Evolutionary conservation across 1,140 invertebrate genomes (phyloP), one percentile per base, ranked within the genome.

Genomic region (Drosophila bipectinata): DNA sequence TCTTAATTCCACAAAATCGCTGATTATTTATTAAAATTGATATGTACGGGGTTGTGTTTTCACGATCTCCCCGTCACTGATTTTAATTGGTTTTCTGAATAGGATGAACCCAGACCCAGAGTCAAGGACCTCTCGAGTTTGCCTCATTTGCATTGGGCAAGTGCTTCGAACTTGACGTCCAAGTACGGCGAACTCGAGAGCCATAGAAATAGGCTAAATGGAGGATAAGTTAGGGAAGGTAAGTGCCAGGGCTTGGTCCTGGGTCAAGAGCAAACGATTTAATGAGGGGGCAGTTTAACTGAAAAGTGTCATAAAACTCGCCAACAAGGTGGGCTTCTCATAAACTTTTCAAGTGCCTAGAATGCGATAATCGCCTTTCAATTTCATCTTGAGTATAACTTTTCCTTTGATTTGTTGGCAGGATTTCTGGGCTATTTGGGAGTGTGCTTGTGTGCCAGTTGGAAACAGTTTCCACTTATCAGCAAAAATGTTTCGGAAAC

Each of bases 41-140:
- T 47, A 48, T 37, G 15, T 30, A 48, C 62, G 8, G n/a, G 34
- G n/a, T 4, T 34, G 10, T 4, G 6, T 12, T 32, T 9, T 53
- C 10, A 14, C 28, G 12, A 2, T 34, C 21, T 12, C 7, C 62
- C 34, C 15, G 66, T 28, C 12, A 52, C 37, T n/a, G 24, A 56
- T 74, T 64, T 73, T 64, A 74, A 74, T 74, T 74, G 52, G 72
- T 28, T 53, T 74, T 63, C 14, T 18, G 5, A 44, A 14, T 41
- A 9, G n/a, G 15, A 14, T 41, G 9, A n/a, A 24, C 24, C 28
- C 30, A 18, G 28, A 34, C 14, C 28, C 34, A 12, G 34, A 60
- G 41, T 54, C 60, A 52, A 55, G 57, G 51, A 60, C 68, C 58
- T 53, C 9, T 72, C 37, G 21, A 48, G 30, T 18, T 12, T 21